These are phyloP conservation scores for Dinocampus coccinellae DNA, from an alignment of 2,888 invertebrate genomes.

Conservation along the genomic window DNA sequence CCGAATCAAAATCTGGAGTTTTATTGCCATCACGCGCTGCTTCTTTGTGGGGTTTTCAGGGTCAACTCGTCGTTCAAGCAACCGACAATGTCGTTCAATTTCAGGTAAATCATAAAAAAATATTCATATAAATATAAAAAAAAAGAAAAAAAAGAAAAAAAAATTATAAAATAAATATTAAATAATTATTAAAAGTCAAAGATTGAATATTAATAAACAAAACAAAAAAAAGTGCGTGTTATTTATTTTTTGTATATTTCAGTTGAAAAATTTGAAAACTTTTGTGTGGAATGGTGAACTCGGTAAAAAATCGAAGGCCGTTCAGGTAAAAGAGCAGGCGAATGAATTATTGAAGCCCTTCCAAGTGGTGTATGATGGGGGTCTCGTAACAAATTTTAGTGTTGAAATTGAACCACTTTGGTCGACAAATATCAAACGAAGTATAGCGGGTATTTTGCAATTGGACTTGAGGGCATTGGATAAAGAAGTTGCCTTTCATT, in stretches of 20 bases:
- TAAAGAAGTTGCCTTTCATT: constrained; percentile 59
- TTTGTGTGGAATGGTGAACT: constrained; percentile 57
- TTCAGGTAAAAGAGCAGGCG: constrained; percentile 46
- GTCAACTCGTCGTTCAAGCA: constrained; percentile 56
- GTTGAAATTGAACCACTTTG: constrained; percentile 72
- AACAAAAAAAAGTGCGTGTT: neutral
- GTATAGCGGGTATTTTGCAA: constrained; percentile 77
- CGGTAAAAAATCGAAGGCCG: constrained; percentile 41
- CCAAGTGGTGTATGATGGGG: constrained; percentile 55
- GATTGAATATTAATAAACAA: neutral
- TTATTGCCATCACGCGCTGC: constrained; percentile 60
- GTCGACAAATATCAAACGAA: constrained; percentile 79
- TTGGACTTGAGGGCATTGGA: constrained; percentile 69
- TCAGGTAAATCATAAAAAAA: constrained; percentile 52
- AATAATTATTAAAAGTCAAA: neutral
- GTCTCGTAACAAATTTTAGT: constrained; percentile 62
- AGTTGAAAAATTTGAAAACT: constrained; percentile 60
- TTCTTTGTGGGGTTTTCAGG: constrained; percentile 62
- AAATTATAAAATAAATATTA: no score
- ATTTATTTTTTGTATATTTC: constrained; percentile 26
- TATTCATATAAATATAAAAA: neutral
- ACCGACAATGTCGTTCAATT: constrained; percentile 51
- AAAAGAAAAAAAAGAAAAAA: neutral
- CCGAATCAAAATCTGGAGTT: constrained; percentile 61
- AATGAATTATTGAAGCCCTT: constrained; percentile 61